These are phyloP conservation scores for Carpatolechia fugitivella DNA, from an alignment of 2,888 invertebrate genomes.

Conservation along the genomic window DNA sequence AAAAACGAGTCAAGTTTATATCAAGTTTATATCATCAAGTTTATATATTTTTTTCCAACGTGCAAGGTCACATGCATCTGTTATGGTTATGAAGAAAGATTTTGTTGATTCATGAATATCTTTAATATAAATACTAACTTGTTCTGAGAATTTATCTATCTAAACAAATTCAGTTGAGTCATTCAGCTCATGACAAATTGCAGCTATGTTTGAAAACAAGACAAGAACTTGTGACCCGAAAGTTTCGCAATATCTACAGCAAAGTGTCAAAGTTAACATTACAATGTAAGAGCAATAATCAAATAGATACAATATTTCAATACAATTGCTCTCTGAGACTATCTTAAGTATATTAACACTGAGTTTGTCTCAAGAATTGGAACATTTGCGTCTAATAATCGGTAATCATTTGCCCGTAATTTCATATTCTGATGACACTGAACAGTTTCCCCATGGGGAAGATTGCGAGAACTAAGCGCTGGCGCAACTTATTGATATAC, in stretches of 20 bases:
- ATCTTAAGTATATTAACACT: not conserved
- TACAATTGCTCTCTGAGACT: not conserved
- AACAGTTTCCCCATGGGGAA: conserved; percentile 15
- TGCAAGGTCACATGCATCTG: conserved; percentile 4
- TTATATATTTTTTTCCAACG: not conserved
- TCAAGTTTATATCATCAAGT: too few relatives aligned
- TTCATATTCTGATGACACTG: conserved; percentile 14
- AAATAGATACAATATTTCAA: not conserved
- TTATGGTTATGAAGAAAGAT: not conserved
- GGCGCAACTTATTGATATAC: conserved; percentile 15
- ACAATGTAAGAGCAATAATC: not conserved
- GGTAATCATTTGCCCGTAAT: conserved; percentile 9
- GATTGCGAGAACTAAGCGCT: conserved; percentile 16
- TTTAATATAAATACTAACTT: too few relatives aligned
- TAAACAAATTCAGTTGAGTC: not conserved
- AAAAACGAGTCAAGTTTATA: not conserved
- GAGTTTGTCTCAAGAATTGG: not conserved
- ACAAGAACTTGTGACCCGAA: not conserved
- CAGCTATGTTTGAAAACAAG: not conserved
- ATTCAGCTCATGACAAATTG: not conserved
- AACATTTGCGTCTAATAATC: not conserved
- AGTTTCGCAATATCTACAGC: not conserved
- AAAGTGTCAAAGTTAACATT: not conserved
- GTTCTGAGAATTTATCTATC: too few relatives aligned
- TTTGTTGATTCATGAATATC: not conserved